Evolutionary conservation across 2,113 vertebrate species (phyloP), one percentile per base, ranked within the genome.

Genomic region (Tragelaphus strepsiceros): DNA sequence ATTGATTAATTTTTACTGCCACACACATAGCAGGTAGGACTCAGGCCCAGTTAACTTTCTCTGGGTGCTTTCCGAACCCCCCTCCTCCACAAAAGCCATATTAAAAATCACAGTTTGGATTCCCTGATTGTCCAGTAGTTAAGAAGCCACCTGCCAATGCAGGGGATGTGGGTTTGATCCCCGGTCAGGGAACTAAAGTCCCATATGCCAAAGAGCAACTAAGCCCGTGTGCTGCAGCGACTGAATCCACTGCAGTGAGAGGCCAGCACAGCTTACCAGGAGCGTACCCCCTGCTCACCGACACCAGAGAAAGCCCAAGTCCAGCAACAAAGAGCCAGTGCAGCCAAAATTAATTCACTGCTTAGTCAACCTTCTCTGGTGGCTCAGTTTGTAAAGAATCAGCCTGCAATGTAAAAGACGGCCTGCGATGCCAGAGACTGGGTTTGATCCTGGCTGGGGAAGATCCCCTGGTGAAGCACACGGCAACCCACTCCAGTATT

Each of bases 211-310:
- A 39, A 22, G 71, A 43, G 22, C 35, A 24, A 6, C 22, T 39
- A 24, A 26, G 71, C 21, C 71, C 35, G 19, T 2, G 35, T 24
- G 71, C 12, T 14, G 12, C 12, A 43, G 7, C 35, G 26, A 6
- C 11, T 26, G 35, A 77, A 14, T 6, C 35, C 22, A 26, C 21
- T 1, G 7, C 21, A 7, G 3, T 14, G 21, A 26, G 71, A 14
- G 1, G 22, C 35, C 71, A 0, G 6, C 22, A 14, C 22, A 2
- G 11, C 3, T 0, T 24, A 7, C 3, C 21, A 0, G 12, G 35
- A 43, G 35, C 7, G 71, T 12, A 3, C 5, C 21, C 11, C 21
- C 3, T 26, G 21, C 21, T 77, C 71, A 24, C 11, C 13, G 35
- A 26, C 16, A 0, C 35, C 2, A 22, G 67, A 43, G 21, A 26